Base-by-base conservation (phyloP, 2,888 invertebrate species). In the Xestia ashworthii region DNA sequence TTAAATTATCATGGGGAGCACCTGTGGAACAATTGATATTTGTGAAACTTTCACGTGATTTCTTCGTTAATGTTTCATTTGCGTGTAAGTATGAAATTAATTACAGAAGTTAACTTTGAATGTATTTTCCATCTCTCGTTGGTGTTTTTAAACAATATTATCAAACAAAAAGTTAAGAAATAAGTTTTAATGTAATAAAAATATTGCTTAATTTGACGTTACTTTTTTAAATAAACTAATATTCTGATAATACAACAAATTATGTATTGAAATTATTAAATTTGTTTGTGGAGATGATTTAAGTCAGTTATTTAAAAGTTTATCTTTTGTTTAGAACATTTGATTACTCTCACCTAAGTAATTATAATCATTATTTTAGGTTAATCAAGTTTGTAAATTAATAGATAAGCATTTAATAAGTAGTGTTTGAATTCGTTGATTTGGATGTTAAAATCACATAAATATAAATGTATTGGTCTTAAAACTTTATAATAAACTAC, bases 21-120 rank as follows among this genome's bases (percentile, higher is more conserved):
- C 91, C 92, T 94, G 94, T 94, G 95, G 92, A 94, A 93, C 90
- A 87, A 92, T 93, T 94, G 90, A 92, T 90, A 90, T 91, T 81
- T 89, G 92, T 94, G 91, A 89, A 92, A 90, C 84, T 91, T 92
- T 89, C 87, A 88, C 90, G 93, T 93, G 91, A 91, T 91, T 90
- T 88, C 80, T 87, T 88, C 82, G 74, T 84, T 89, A 85, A 89
- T 88, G 88, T 90, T 88, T 88, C 84, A 89, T 89, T 91, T 88
- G 78, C 85, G 85, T 89, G 92, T 91, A 90, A 92, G 93, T 92
- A 89, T 89, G 71, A 64, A 80, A 73, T 25, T 62, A 44, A 62
- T 58, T 48, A 64, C 6, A 71, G 67, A 81, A 70, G 62, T 85
- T 82, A 67, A 66, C 55, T 70, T 65, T 32, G 25, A 68, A 46